phyloP scores from a whole-genome alignment of 2,888 invertebrate species.

The Lasioglossum zephyrum region DNA sequence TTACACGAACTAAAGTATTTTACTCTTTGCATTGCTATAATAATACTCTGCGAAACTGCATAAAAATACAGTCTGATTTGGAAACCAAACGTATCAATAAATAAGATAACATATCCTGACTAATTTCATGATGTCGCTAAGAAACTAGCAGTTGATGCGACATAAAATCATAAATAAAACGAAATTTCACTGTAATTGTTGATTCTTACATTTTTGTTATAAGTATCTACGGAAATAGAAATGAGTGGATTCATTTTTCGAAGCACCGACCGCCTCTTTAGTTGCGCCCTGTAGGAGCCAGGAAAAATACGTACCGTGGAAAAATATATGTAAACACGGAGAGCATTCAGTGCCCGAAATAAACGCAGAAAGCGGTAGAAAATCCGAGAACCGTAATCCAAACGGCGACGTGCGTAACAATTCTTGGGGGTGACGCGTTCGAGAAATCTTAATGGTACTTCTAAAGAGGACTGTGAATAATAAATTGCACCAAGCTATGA shows the following conservation, averaged over 20 bases:
- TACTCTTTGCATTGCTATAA: no score
- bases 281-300: not conserved
- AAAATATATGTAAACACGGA: not conserved
- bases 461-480: not conserved
- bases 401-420: constrained; percentile 39
- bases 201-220: not conserved
- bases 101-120: no score
- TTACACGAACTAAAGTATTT: no score
- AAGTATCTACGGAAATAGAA: not conserved
- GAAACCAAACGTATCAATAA: no score
- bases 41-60: no score
- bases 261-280: not conserved
- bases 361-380: constrained; percentile 20
- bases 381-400: constrained; percentile 48
- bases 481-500: not conserved
- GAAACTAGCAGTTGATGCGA: no score
- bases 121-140: no score
- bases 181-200: not conserved
- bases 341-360: constrained; percentile 37
- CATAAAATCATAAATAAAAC: no score
- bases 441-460: not conserved
- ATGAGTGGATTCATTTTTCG: not conserved
- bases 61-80: no score
- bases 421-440: constrained; percentile 28
- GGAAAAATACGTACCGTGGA: not conserved